These are phyloP conservation scores for Callipepla squamata DNA, from an alignment of 2,113 vertebrate species.

Conservation along the genomic window DNA sequence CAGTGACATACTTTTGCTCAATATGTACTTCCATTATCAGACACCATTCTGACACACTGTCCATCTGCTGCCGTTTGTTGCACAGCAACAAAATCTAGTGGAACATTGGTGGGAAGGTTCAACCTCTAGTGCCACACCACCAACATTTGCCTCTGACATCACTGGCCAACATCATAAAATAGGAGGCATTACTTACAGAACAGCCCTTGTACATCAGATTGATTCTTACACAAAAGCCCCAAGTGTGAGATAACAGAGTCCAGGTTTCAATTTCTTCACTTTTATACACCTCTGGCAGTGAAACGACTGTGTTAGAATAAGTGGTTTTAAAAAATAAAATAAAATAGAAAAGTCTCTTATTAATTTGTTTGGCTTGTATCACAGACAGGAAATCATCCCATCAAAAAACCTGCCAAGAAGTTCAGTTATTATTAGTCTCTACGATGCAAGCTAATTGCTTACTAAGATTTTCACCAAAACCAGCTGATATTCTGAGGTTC, in stretches of 20 bases:
- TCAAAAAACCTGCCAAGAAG: constrained; percentile 59
- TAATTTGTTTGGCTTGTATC: constrained; percentile 44
- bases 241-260: background rate
- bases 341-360: background rate
- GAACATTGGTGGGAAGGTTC: no score
- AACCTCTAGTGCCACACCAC: no score
- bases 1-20: no score
- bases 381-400: constrained; percentile 38
- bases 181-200: no score
- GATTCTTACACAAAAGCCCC: background rate
- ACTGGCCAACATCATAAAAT: no score
- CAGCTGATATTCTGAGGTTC: constrained; percentile 57
- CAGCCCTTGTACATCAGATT: background rate
- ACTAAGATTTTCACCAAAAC: constrained; percentile 57
- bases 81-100: no score
- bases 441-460: constrained; percentile 64
- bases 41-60: no score
- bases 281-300: constrained; percentile 18
- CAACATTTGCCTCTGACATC: no score
- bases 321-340: background rate
- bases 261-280: constrained; percentile 1
- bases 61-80: no score
- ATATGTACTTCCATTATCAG: no score
- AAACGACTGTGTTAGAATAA: constrained; percentile 14
- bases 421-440: constrained; percentile 62